phyloP scores from a whole-genome alignment of 2,113 vertebrate species.

The Pelmatolapia mariae region DNA sequence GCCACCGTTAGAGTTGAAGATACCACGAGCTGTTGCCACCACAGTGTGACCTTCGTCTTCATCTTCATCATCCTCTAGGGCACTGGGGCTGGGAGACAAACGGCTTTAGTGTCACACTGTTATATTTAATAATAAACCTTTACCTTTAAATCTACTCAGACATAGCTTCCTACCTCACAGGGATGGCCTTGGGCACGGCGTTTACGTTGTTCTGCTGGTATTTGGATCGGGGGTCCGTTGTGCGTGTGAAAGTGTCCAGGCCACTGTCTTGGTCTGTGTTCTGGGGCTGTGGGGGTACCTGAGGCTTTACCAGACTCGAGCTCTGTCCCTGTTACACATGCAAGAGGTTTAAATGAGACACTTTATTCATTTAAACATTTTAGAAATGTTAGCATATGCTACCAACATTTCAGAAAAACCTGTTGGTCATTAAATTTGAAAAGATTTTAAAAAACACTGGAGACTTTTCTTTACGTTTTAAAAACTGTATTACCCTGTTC shows the following conservation, averaged over 20 bases:
- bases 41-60: conserved; percentile 97
- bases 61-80: conserved; percentile 92
- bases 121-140: neutral
- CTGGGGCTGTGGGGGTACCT: conserved; percentile 69
- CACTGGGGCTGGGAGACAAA: conserved; percentile 78
- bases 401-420: neutral
- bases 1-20: conserved; percentile 94
- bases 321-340: conserved; percentile 44
- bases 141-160: neutral
- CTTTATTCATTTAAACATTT: neutral
- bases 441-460: neutral
- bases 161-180: conserved; percentile 81
- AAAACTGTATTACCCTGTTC: neutral
- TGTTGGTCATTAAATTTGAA: neutral
- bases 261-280: conserved; percentile 81
- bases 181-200: conserved; percentile 89
- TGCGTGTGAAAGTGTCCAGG: conserved; percentile 82
- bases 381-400: neutral
- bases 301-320: conserved; percentile 76
- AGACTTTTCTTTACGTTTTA: neutral
- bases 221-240: conserved; percentile 82
- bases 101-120: neutral
- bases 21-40: conserved; percentile 91
- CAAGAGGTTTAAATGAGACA: neutral
- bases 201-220: conserved; percentile 89